Conservation (phyloP, 2,797 vertebrate genomes). For the Poeciliopsis infans region DNA sequence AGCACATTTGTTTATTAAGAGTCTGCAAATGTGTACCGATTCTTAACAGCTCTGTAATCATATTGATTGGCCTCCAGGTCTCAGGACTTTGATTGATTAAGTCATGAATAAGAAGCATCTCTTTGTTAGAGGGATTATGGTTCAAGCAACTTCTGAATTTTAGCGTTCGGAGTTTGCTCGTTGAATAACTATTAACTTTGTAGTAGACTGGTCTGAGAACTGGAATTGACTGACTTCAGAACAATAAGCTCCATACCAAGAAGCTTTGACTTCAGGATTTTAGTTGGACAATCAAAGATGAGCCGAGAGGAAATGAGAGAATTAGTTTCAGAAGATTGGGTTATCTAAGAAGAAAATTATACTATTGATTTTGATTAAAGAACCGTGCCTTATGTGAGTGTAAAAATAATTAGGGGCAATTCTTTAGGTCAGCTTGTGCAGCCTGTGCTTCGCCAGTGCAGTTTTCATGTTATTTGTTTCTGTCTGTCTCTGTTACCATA, state of each 20-base stretch:
- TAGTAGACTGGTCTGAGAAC: conserved; percentile 49
- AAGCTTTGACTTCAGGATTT: conserved; percentile 44
- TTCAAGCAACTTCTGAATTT: conserved; percentile 41
- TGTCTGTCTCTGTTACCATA: conserved; percentile 9
- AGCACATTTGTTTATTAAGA: conserved; percentile 56
- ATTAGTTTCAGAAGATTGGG: conserved; percentile 75
- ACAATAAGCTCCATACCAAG: conserved; percentile 54
- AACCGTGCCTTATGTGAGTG: conserved; percentile 43
- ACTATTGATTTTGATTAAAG: conserved; percentile 83
- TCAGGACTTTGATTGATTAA: conserved; percentile 57
- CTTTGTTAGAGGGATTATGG: conserved; percentile 41
- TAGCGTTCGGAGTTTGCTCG: conserved; percentile 24
- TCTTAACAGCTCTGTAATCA: conserved; percentile 60
- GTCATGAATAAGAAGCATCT: conserved; percentile 60
- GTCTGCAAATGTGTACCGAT: conserved; percentile 42
- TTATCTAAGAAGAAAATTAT: conserved; percentile 83
- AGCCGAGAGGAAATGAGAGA: conserved; percentile 78
- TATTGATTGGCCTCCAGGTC: conserved; percentile 58
- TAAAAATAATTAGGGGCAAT: conserved; percentile 68
- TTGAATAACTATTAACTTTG: conserved; percentile 47
- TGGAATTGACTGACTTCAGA: conserved; percentile 66
- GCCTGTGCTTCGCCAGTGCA: conserved; percentile 16
- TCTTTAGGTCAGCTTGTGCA: conserved; percentile 47
- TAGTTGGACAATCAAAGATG: conserved; percentile 79
- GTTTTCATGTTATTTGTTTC: not conserved